phyloP scores from a whole-genome alignment of 2,888 invertebrate species.

The Tenodera sinensis region DNA sequence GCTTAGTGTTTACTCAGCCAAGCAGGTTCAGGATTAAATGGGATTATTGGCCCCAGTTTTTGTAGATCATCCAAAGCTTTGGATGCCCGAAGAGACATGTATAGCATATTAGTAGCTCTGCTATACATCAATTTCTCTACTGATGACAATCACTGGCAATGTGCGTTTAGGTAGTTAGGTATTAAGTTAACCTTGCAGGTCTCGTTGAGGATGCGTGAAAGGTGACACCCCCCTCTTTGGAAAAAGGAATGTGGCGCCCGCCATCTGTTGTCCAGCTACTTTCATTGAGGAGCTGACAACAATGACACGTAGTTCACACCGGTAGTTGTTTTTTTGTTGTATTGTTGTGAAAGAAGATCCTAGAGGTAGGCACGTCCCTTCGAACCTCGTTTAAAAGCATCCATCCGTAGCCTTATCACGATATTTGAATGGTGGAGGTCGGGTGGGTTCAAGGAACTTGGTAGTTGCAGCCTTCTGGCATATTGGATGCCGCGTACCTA shows the following conservation, averaged over 20 bases:
- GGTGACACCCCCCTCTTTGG: neutral
- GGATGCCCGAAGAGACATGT: too few relatives aligned
- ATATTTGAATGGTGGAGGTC: neutral
- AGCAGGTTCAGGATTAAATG: too few relatives aligned
- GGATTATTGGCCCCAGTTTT: too few relatives aligned
- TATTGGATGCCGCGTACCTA: neutral
- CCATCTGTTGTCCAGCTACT: neutral
- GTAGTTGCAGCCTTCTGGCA: neutral
- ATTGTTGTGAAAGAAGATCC: too few relatives aligned
- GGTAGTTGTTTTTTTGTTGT: neutral
- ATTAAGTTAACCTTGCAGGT: neutral
- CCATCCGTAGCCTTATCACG: neutral
- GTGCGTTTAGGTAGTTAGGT: neutral
- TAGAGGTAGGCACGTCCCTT: neutral
- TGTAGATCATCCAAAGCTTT: too few relatives aligned
- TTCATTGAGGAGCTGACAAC: neutral
- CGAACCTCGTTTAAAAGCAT: neutral
- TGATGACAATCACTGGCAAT: too few relatives aligned
- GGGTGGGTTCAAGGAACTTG: neutral
- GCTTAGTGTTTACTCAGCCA: too few relatives aligned
- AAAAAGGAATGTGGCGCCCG: neutral
- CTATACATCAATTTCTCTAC: too few relatives aligned
- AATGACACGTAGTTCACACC: neutral
- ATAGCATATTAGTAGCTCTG: too few relatives aligned
- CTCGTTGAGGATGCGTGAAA: neutral